These are phyloP conservation scores for Steatornis caripensis DNA, from an alignment of 2,113 vertebrate species.

Conservation along the genomic window DNA sequence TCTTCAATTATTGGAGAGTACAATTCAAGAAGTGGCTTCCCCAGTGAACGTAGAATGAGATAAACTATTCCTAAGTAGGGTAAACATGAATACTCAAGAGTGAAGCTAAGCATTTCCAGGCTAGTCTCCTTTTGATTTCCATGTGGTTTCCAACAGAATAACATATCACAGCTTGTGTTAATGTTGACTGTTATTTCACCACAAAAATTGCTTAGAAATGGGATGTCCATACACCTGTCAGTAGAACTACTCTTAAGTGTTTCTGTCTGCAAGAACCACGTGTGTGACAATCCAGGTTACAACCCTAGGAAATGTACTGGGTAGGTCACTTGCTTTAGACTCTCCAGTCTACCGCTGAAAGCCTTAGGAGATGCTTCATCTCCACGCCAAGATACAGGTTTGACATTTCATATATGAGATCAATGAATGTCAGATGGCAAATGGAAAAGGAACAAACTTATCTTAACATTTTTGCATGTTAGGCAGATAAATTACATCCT, in stretches of 20 bases:
- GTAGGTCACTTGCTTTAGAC: background rate
- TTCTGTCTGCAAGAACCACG: background rate
- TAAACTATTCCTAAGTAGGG: background rate
- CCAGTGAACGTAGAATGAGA: background rate
- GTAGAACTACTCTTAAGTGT: background rate
- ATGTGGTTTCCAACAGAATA: background rate
- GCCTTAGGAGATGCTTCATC: background rate
- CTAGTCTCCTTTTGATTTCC: background rate
- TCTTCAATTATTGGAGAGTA: slow-evolving; percentile 40
- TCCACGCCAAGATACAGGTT: background rate
- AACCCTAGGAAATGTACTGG: background rate
- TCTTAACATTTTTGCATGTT: background rate
- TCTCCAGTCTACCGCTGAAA: background rate
- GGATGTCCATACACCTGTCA: background rate
- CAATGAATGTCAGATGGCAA: background rate
- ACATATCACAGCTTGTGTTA: background rate
- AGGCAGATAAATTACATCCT: background rate
- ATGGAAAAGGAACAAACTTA: background rate
- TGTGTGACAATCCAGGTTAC: background rate
- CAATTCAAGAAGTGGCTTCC: slow-evolving; percentile 35
- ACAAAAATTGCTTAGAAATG: background rate
- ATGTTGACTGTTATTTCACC: background rate
- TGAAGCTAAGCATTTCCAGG: background rate
- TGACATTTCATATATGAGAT: background rate
- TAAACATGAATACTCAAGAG: slow-evolving; percentile 3